Conservation (phyloP, 2,888 invertebrate species). For the Eustalomyia histrio region DNA sequence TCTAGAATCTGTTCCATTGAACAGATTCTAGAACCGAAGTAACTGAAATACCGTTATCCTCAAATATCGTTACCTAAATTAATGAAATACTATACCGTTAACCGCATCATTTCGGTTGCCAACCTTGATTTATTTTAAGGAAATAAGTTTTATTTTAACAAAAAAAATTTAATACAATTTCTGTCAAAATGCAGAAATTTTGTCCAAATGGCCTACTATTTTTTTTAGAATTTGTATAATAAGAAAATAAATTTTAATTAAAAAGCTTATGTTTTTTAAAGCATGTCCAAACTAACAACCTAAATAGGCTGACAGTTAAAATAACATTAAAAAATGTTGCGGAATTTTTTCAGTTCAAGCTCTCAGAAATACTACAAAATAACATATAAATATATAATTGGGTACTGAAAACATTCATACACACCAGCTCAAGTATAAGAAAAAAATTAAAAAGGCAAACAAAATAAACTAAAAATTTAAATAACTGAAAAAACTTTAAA, state of each 20-base stretch:
- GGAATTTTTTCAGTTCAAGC: slow-evolving; percentile 41
- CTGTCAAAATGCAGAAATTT: too few species aligned
- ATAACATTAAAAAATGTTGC: slow-evolving; percentile 40
- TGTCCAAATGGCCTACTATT: too few species aligned
- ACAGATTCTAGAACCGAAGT: too few species aligned
- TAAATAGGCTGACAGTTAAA: slow-evolving; percentile 57
- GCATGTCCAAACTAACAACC: slow-evolving; percentile 45
- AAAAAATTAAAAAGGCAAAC: slow-evolving; percentile 50
- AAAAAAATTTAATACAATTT: too few species aligned
- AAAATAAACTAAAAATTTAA: slow-evolving; percentile 44
- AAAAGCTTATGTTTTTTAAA: slow-evolving; percentile 28
- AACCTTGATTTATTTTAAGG: too few species aligned
- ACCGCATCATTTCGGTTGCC: too few species aligned
- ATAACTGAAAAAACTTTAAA: slow-evolving; percentile 58
- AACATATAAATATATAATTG: too few species aligned
- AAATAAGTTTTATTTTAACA: too few species aligned
- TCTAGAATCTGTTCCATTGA: too few species aligned
- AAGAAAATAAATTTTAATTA: slow-evolving; percentile 39
- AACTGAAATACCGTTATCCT: too few species aligned
- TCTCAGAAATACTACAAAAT: slow-evolving; percentile 25
- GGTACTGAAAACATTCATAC: slow-evolving; percentile 23
- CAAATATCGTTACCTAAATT: too few species aligned
- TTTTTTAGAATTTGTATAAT: background rate
- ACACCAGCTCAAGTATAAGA: slow-evolving; percentile 35
- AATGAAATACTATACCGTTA: too few species aligned